Base-by-base conservation (phyloP, 2,113 vertebrate genomes). In the Catharus fuscescens region DNA sequence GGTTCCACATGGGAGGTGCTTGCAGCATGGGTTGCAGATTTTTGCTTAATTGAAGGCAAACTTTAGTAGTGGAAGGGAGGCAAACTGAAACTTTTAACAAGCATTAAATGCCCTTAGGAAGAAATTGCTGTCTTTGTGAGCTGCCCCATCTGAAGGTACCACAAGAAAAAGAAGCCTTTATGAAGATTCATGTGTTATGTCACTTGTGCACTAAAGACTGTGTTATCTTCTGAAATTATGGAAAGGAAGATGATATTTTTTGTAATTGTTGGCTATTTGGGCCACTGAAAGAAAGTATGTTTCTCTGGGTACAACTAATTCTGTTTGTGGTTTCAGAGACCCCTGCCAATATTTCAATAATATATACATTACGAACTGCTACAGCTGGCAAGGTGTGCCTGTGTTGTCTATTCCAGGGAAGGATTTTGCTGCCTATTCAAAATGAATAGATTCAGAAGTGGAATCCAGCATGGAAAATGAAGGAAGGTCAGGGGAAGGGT, bases 401-500 rank as follows among this genome's bases (percentile, higher is more conserved):
- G 47, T 62, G 74, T 71, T 93, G 93, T 88, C 86, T 92, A 77
- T 94, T 97, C 96, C 95, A 97, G 52, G 59, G 87, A 90, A 89
- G 74, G 80, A 96, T 96, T 97, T 96, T 94, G 90, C 92, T 97
- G 95, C 96, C 93, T 95, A 64, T 95, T 96, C 93, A 91, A 90
- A 97, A 96, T 93, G 56, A 97, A 96, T 92, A 95, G 92, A 97
- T 94, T 93, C 87, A 93, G 94, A 94, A 96, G 92, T 96, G 92
- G 97, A 95, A 96, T 95, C 84, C 96, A 95, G 94, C 92, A 97
- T 93, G 96, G 96, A 97, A 97, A 97, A 97, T 96, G 88, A 97
- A 96, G 92, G 93, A 95, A 96, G 97, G 94, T 96, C 96, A 97
- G 19, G 56, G 87, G 92, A 93, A 97, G 96, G 96, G 90, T 97